Base-by-base conservation (phyloP, 2,113 vertebrate genomes). In the Xiphophorus maculatus region DNA sequence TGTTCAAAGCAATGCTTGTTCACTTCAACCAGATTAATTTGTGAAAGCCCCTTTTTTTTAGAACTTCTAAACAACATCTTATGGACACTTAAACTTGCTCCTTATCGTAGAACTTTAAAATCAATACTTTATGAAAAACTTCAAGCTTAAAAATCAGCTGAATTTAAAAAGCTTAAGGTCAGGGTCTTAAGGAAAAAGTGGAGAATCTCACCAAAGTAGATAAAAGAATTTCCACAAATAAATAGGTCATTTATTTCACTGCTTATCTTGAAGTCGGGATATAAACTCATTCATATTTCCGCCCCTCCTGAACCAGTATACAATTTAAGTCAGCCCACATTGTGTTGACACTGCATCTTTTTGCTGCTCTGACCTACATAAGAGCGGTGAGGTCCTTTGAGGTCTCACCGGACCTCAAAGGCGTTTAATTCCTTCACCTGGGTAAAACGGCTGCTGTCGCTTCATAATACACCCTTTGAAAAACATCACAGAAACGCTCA, bases 341-440 rank as follows among this genome's bases (percentile, higher is more conserved):
- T 51, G 30, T 42, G 70, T 17, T 74, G 77, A 86, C 60, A 9
- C 29, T n/a, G 79, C 64, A 74, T 83, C 25, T 81, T 86, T 76
- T 54, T 67, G 28, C 71, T 42, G 44, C 67, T 42, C 27, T 13
- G 35, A 58, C 63, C 61, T 79, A 83, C 82, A 81, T 73, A 51
- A 51, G 48, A 40, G 71, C 79, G 42, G 71, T 12, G 66, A 61
- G 68, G 62, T 84, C 86, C 63, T 48, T 29, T 71, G 67, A 79
- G 25, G 13, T 44, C 74, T 44, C 63, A 73, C 17, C 19, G 19
- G 66, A 77, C 69, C 80, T 37, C 32, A 33, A 33, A 33, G 71
- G 32, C 77, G 58, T 19, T 25, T n/a, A 48, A 22, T 72, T 64
- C 11, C 28, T 51, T 58, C 28, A 67, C 32, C 48, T 35, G 11